Percentiles rank a stretch among this genome's conserved stretches.
phyloP scores from a whole-genome alignment of 2,888 invertebrate genomes.

The Cephalotes varians region DNA sequence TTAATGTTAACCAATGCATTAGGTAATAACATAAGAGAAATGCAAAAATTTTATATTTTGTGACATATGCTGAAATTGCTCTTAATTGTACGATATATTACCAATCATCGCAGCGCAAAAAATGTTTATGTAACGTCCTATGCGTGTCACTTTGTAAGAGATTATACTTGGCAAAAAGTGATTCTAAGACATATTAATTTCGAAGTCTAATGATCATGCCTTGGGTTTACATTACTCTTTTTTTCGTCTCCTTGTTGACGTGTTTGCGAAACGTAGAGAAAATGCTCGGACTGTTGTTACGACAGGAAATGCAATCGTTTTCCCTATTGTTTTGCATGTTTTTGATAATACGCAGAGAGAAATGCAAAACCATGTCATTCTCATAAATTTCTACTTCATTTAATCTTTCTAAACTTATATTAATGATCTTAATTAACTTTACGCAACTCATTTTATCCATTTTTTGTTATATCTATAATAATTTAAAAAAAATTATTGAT shows the following conservation, averaged over 20 bases:
- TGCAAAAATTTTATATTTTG: not conserved
- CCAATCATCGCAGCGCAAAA: not conserved
- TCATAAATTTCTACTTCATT: not conserved
- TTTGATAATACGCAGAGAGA: not conserved
- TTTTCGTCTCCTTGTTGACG: not conserved
- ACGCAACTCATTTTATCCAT: not conserved
- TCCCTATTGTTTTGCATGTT: not conserved
- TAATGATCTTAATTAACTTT: not conserved
- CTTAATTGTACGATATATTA: not conserved
- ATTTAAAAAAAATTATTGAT: not conserved
- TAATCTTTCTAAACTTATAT: not conserved
- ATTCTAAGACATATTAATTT: not conserved
- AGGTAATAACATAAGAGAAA: not conserved
- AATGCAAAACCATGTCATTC: not conserved
- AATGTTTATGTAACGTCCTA: constrained; percentile 3
- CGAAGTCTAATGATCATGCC: not conserved
- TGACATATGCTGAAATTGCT: not conserved
- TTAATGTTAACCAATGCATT: constrained; percentile 20
- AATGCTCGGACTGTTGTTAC: not conserved
- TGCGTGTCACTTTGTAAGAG: not conserved
- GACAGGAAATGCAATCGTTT: constrained; percentile 13
- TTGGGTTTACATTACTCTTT: not conserved
- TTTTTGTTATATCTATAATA: not conserved
- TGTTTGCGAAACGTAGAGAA: not conserved
- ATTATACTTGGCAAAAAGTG: not conserved